Evolutionary conservation across 1,140 invertebrate species (phyloP).

Genomic region (Mercenaria mercenaria): DNA sequence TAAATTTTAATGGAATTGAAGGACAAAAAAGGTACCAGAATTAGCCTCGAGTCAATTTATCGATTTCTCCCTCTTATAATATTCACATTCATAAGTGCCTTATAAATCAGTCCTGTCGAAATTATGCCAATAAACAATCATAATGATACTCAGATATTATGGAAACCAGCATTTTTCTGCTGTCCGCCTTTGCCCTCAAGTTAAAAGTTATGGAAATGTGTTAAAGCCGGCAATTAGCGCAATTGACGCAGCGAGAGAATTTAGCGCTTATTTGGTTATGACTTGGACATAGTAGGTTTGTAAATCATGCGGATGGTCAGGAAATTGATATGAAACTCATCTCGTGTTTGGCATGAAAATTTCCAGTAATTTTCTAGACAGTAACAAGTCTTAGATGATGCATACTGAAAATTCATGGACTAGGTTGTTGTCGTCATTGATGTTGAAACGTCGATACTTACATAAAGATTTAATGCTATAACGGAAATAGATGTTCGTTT

Average conservation of each 20-base stretch:
- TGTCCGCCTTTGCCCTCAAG: neutral
- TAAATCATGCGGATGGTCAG: slow-evolving; percentile 16
- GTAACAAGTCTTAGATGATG: too few species aligned
- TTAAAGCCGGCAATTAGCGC: slow-evolving; percentile 19
- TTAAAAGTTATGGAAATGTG: slow-evolving; percentile 25
- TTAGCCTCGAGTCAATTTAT: slow-evolving; percentile 26
- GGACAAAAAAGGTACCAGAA: neutral
- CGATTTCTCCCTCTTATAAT: slow-evolving; percentile 24
- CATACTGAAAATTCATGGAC: neutral
- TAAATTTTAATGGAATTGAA: neutral
- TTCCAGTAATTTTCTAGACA: neutral
- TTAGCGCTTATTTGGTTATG: slow-evolving; percentile 37
- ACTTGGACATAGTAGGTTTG: neutral
- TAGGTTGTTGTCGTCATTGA: too few species aligned
- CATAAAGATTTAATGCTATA: too few species aligned
- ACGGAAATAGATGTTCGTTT: too few species aligned
- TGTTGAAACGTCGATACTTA: too few species aligned
- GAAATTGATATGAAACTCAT: neutral
- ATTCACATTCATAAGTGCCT: neutral
- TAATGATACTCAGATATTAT: slow-evolving; percentile 14
- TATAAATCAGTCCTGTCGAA: slow-evolving; percentile 39
- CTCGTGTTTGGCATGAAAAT: neutral
- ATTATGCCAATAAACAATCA: slow-evolving; percentile 43
- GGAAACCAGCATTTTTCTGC: neutral
- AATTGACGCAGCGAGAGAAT: neutral